These are phyloP conservation scores for Apostichopus leukothele DNA, from an alignment of 53 echinoderm and acorn worm genomes.

Conservation along the genomic window DNA sequence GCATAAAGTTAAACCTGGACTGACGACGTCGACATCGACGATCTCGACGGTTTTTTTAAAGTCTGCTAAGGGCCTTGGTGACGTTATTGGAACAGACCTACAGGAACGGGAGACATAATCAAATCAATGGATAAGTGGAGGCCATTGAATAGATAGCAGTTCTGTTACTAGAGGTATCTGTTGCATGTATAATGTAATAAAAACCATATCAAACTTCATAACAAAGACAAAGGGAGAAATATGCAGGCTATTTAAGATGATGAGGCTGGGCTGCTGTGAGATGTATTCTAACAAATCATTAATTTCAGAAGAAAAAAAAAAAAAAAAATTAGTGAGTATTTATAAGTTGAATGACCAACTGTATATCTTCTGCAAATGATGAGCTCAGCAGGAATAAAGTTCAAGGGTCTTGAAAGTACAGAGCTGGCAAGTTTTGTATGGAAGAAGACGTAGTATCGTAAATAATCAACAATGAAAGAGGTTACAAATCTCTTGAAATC, in stretches of 20 bases:
- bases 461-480: no score
- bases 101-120: constrained; percentile 27
- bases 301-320: neutral
- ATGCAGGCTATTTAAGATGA: constrained; percentile 11
- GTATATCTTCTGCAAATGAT: neutral
- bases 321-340: neutral
- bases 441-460: no score
- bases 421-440: no score
- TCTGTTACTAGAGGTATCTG: constrained; percentile 14
- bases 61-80: constrained; percentile 21
- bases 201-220: neutral
- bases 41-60: constrained; percentile 6
- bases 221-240: neutral
- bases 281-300: neutral
- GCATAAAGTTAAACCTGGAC: constrained; percentile 12
- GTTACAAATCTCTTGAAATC: no score
- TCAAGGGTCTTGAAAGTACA: no score
- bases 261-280: neutral
- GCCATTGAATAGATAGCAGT: neutral
- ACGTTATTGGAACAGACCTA: constrained; percentile 43
- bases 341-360: constrained; percentile 10
- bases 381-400: no score
- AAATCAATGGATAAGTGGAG: constrained; percentile 37
- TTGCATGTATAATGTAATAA: constrained; percentile 11
- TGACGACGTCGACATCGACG: neutral